Evolutionary conservation across 2,888 invertebrate species (phyloP), one percentile per base, ranked within the genome.

Genomic region (Tridacna crocea): DNA sequence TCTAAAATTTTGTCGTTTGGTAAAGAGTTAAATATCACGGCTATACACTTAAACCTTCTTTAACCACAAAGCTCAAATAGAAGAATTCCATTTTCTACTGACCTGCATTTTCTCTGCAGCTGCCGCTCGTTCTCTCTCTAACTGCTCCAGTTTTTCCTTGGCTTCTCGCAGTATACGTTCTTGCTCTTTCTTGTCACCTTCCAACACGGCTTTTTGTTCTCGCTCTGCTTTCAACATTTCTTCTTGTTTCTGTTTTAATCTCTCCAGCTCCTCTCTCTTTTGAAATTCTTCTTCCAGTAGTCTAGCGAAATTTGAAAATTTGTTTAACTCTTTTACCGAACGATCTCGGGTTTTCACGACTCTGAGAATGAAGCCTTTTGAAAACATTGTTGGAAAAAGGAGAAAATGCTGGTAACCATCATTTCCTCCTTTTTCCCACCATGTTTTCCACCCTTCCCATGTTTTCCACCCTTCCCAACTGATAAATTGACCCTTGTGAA

Each of bases 221-320:
- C 97, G 95, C 94, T 97, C 97, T 91, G 96, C 96, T 92, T 96
- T 96, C 79, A 97, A 93, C 91, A 97, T 95, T 91, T 96, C 94
- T 87, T 96, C 96, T 91, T 97, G 97, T 94, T 97, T 97, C 91
- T 96, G 96, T 94, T 97, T 97, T n/a, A 97, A 94, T 88, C 96
- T 95, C 94, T 97, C 97, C 87, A 97, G 93, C 93, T 97, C 97
- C 92, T 97, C 97, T 86, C 97, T 94, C 92, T 96, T 96, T 90
- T 97, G 97, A 97, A 97, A 97, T 95, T 97, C 97, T 95, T 97
- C 97, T 73, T 97, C 96, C 87, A 97, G 94, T 72, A 97, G 82
- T 72, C 92, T 92, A 46, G 36, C 8, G 36, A 36, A 36, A 36
- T 36, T 36, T 36, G 36, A 36, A 8, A 36, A n/a, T n/a, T n/a